Conservation (phyloP, 2,888 invertebrate genomes). For the Phyllotreta striolata region DNA sequence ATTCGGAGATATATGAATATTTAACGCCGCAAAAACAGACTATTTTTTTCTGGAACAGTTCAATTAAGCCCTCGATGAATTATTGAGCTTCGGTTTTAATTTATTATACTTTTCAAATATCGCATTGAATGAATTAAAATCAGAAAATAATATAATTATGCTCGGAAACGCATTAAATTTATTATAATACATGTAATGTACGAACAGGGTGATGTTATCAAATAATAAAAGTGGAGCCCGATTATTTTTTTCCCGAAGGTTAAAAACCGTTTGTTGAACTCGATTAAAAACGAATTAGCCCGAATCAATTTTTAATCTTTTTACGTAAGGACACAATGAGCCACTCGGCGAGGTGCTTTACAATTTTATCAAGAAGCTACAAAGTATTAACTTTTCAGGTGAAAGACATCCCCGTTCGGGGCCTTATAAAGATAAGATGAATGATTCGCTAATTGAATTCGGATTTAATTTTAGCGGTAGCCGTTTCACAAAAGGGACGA, state of each 20-base stretch:
- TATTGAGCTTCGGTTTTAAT: conserved; percentile 1
- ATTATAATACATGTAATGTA: too few species aligned
- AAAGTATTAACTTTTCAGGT: conserved; percentile 8
- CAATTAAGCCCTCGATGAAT: neutral
- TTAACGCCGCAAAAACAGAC: neutral
- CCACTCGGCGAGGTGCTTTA: neutral
- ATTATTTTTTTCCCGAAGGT: too few species aligned
- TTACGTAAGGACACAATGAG: neutral
- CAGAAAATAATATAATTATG: too few species aligned
- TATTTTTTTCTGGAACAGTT: conserved; percentile 8
- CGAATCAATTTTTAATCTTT: neutral
- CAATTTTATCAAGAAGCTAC: conserved; percentile 10
- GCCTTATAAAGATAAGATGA: conserved; percentile 3
- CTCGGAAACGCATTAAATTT: too few species aligned
- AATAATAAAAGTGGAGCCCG: too few species aligned
- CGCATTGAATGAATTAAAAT: too few species aligned
- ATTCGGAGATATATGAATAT: conserved; percentile 17
- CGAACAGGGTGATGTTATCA: too few species aligned
- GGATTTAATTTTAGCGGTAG: conserved; percentile 1
- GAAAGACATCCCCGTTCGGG: conserved; percentile 1
- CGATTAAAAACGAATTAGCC: conserved; percentile 7
- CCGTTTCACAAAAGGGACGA: too few species aligned
- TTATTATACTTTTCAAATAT: too few species aligned
- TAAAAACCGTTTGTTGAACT: neutral
- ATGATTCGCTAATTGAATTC: conserved; percentile 9